Evolutionary conservation across 2,888 invertebrate genomes (phyloP).

Genomic region (Leptogaster cylindrica): DNA sequence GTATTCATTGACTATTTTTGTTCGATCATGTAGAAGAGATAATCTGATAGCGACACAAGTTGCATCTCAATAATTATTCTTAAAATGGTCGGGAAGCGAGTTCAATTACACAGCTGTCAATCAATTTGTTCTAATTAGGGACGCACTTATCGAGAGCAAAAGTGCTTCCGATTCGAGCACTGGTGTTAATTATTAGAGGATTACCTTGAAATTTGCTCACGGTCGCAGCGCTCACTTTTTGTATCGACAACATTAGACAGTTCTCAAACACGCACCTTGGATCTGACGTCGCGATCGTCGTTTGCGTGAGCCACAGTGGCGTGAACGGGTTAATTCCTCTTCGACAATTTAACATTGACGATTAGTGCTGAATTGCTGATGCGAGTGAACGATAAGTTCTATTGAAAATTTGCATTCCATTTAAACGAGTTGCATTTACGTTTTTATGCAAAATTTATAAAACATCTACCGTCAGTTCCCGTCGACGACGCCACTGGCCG

Average conservation of each 20-base stretch:
- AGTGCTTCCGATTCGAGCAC: conserved; percentile 23
- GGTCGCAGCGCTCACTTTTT: conserved; percentile 26
- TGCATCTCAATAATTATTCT: no score
- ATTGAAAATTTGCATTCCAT: no score
- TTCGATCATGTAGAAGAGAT: conserved; percentile 14
- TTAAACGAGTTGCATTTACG: not conserved
- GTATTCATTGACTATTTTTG: not conserved
- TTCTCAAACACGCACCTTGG: conserved; percentile 16
- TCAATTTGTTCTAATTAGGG: conserved; percentile 32
- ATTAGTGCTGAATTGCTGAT: no score
- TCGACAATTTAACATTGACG: no score
- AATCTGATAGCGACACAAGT: no score
- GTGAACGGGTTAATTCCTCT: no score
- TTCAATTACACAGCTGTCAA: conserved; percentile 13
- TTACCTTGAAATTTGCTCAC: conserved; percentile 24
- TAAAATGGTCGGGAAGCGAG: not conserved
- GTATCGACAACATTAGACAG: not conserved
- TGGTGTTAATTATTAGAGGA: not conserved
- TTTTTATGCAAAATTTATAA: not conserved
- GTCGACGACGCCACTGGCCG: not conserved
- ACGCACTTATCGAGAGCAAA: conserved; percentile 25
- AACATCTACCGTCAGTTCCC: not conserved
- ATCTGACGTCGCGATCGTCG: no score
- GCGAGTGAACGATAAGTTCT: no score
- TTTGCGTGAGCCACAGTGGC: not conserved